A percentile compares a stretch with the other conserved stretches of the same genome.
These are phyloP conservation scores for Chaitophorus viminalis DNA, from an alignment of 2,888 invertebrate genomes.

Conservation along the genomic window DNA sequence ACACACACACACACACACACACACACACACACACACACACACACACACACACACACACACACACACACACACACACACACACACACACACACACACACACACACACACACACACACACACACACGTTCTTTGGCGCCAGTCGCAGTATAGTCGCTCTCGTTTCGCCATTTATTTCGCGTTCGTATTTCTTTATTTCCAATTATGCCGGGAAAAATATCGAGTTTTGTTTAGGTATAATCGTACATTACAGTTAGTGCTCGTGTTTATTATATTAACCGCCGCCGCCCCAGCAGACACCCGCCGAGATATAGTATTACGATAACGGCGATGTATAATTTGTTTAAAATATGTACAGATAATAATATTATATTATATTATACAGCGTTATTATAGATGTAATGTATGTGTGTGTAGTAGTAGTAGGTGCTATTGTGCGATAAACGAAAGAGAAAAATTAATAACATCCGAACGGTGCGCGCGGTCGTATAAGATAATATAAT, in stretches of 20 bases:
- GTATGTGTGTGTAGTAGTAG: too few species aligned
- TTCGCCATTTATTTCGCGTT: conserved; percentile 40
- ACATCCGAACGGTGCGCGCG: background rate
- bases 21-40: too few species aligned
- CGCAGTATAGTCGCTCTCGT: conserved; percentile 36
- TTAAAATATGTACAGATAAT: conserved; percentile 4
- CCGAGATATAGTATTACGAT: conserved; percentile 30
- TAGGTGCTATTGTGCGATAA: conserved; percentile 8
- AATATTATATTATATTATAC: too few species aligned
- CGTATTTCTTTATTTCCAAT: conserved; percentile 54
- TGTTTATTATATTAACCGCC: background rate
- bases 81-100: too few species aligned
- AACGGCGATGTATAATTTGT: conserved; percentile 38
- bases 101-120: too few species aligned
- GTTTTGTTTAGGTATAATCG: background rate
- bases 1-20: too few species aligned
- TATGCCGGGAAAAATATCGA: conserved; percentile 32
- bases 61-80: too few species aligned
- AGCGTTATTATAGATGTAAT: background rate
- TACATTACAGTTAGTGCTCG: too few species aligned
- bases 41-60: too few species aligned
- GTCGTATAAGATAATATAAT: too few species aligned
- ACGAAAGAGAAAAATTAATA: conserved; percentile 17
- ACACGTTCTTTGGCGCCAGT: conserved; percentile 36
- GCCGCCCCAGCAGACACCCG: background rate